Conservation (phyloP, 2,797 vertebrate genomes). For the Tragopan temminckii region DNA sequence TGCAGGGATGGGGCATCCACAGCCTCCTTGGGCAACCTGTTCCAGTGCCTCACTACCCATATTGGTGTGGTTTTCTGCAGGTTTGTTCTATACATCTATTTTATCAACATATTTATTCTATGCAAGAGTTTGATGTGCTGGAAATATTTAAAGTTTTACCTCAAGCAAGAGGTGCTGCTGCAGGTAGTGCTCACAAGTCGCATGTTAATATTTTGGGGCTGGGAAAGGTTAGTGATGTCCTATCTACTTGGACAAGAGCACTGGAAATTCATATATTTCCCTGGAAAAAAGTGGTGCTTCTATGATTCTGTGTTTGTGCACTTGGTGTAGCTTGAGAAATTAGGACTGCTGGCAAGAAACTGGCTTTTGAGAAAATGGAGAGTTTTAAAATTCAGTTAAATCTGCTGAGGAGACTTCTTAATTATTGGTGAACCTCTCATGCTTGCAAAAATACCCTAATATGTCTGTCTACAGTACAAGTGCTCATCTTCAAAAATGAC, state of each 20-base stretch:
- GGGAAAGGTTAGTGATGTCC: not conserved
- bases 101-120: accelerated
- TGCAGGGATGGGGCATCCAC: too few species aligned
- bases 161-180: not conserved
- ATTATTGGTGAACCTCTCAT: constrained; percentile 13
- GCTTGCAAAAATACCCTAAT: constrained; percentile 31
- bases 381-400: not conserved
- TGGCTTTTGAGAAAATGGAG: not conserved
- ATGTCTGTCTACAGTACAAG: constrained; percentile 30
- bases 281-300: not conserved
- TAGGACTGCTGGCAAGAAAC: not conserved
- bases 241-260: not conserved
- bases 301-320: accelerated
- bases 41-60: too few species aligned
- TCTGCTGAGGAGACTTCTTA: not conserved
- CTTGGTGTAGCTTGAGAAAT: not conserved
- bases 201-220: accelerated
- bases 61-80: not conserved
- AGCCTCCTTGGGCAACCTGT: too few species aligned
- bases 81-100: not conserved
- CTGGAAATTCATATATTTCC: accelerated
- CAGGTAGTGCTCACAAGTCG: not conserved
- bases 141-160: not conserved
- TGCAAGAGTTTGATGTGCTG: not conserved
- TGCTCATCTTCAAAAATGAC: constrained; percentile 60